Conservation (phyloP, 1,140 invertebrate genomes). For the Dendrolimus punctatus region DNA sequence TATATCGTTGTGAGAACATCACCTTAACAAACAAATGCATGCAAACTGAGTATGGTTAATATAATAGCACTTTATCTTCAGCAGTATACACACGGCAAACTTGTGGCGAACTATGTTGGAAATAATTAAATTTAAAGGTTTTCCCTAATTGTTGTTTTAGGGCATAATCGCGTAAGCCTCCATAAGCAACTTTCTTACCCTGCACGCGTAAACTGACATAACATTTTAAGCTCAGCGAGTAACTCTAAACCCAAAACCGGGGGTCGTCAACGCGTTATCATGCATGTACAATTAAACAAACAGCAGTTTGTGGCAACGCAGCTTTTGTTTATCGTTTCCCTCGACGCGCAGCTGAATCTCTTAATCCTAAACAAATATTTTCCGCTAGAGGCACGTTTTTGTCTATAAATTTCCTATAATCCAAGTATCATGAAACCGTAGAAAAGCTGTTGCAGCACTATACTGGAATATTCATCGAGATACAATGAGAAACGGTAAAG, state of each 20-base stretch:
- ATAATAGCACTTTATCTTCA: conserved; percentile 5
- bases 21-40: background rate
- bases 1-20: too few species aligned
- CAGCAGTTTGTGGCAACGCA: conserved; percentile 44
- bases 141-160: conserved; percentile 13
- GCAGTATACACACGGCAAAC: conserved; percentile 2
- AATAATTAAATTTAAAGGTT: conserved; percentile 15
- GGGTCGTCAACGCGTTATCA: conserved; percentile 44
- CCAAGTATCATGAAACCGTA: conserved; percentile 2
- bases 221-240: conserved; percentile 20
- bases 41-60: conserved; percentile 10
- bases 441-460: too few species aligned
- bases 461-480: conserved; percentile 21
- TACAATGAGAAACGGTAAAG: conserved; percentile 60
- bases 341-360: conserved; percentile 48
- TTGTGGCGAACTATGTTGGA: conserved; percentile 4
- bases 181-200: conserved; percentile 17
- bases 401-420: conserved; percentile 46
- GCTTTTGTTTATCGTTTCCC: conserved; percentile 57
- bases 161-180: conserved; percentile 9
- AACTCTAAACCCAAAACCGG: conserved; percentile 18
- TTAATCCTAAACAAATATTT: conserved; percentile 65
- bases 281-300: conserved; percentile 57
- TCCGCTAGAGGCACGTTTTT: conserved; percentile 18
- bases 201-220: conserved; percentile 18